These are phyloP conservation scores for Enteromius paludinosus DNA, from an alignment of 2,797 vertebrate genomes.

Conservation along the genomic window DNA sequence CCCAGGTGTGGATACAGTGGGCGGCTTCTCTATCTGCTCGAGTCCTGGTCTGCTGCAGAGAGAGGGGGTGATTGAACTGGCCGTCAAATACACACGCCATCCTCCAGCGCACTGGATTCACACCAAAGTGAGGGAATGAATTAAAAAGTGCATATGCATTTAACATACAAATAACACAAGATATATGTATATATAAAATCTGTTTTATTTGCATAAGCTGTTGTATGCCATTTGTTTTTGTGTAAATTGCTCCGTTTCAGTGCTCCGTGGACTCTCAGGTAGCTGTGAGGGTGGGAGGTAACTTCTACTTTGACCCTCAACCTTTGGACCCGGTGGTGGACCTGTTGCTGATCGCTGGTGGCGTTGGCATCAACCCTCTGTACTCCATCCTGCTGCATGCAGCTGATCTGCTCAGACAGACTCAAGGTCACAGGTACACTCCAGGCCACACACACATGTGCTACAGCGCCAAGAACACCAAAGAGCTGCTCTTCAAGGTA, in stretches of 20 bases:
- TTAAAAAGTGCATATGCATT: neutral
- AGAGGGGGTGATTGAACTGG: conserved; percentile 89
- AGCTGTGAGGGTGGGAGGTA: conserved; percentile 88
- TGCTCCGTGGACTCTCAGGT: conserved; percentile 86
- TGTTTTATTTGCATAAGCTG: too few relatives aligned
- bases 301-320: conserved; percentile 94
- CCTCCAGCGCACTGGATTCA: conserved; percentile 94
- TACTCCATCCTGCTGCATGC: conserved; percentile 92
- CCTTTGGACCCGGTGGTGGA: conserved; percentile 83
- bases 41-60: conserved; percentile 84
- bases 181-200: too few relatives aligned
- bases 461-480: conserved; percentile 88
- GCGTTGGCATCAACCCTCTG: conserved; percentile 95
- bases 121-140: conserved; percentile 78
- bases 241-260: conserved; percentile 65
- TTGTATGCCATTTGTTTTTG: neutral
- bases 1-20: conserved; percentile 87
- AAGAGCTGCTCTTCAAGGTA: conserved; percentile 93
- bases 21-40: conserved; percentile 96
- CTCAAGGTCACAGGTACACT: conserved; percentile 56
- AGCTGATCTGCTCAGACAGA: conserved; percentile 80
- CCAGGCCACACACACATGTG: conserved; percentile 79
- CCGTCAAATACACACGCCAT: conserved; percentile 86
- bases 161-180: too few relatives aligned
- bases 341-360: conserved; percentile 91